Percentiles rank a stretch among this genome's conserved stretches.
Evolutionary conservation across 2,113 vertebrate genomes (phyloP).

Genomic region (Microtus pennsylvanicus): DNA sequence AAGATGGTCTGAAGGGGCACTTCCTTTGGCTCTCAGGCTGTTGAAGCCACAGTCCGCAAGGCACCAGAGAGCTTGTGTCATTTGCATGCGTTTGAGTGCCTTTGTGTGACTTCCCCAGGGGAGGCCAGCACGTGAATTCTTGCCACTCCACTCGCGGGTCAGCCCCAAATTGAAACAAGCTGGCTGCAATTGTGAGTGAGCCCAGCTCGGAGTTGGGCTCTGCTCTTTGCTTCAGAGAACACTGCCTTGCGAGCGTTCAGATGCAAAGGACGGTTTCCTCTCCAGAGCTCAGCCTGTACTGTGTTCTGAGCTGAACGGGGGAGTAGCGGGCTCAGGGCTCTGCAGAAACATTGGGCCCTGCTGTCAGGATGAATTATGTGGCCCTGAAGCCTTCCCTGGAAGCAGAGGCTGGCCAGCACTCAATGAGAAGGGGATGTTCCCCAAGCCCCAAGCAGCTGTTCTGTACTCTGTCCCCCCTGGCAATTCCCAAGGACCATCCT

Average conservation of each 20-base stretch:
- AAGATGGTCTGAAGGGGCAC: background rate
- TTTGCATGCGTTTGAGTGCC: background rate
- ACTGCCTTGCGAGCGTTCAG: constrained; percentile 16
- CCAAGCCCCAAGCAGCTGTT: background rate
- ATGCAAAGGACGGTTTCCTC: constrained; percentile 70
- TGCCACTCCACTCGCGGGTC: background rate
- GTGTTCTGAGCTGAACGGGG: constrained; percentile 42
- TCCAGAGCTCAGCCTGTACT: constrained; percentile 38
- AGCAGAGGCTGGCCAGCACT: background rate
- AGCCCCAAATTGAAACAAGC: constrained; percentile 74
- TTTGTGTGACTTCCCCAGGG: background rate
- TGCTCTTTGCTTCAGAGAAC: constrained; percentile 53
- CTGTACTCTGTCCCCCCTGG: background rate
- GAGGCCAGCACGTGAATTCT: background rate
- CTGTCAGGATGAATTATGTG: constrained; percentile 56
- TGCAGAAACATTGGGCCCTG: background rate
- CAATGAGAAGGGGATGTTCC: background rate
- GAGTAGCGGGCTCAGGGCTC: constrained; percentile 22
- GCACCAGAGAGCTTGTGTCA: background rate
- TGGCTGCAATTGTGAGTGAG: constrained; percentile 15
- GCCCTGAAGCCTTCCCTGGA: constrained; percentile 12
- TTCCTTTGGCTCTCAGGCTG: background rate
- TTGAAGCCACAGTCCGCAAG: background rate
- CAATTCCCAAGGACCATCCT: background rate
- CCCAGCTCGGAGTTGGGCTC: constrained; percentile 51